Base-by-base conservation (phyloP, 2,888 invertebrate species). In the Xiphydria camelus region DNA sequence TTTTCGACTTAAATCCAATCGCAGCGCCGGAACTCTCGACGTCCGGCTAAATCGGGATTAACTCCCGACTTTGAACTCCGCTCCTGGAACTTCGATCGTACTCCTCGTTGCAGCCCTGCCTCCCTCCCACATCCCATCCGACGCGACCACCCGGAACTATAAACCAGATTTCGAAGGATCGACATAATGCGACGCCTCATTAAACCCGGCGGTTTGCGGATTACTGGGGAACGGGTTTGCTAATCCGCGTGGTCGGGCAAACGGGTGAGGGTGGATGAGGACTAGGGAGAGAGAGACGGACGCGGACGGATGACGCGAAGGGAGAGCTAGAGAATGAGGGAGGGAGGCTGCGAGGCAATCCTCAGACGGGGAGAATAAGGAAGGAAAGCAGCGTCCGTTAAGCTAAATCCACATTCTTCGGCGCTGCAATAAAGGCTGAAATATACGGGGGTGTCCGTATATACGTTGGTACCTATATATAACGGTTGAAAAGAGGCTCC, bases 191-290 rank as follows among this genome's bases (percentile, higher is more conserved):
- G 44, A 32, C 29, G 47, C 39, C 58, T 53, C 58, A 53, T 58
- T 58, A 39, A 49, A 49, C 51, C 10, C 40, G 36, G 47, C 49
- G 53, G 47, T 53, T 58, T 55, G 55, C 55, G 41, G 49, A 58
- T 58, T 55, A 57, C 49, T 35, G 53, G 47, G 50, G 53, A 54
- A 51, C 51, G 57, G 65, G 53, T 59, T 68, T 59, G 61, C 64
- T 61, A 67, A 64, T 64, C 62, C 55, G 56, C 45, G n/a, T n/a
- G n/a, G n/a, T n/a, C n/a, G n/a, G n/a, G n/a, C n/a, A n/a, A n/a
- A n/a, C n/a, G n/a, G n/a, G n/a, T n/a, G n/a, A n/a, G n/a, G n/a
- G n/a, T n/a, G n/a, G n/a, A n/a, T n/a, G n/a, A n/a, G n/a, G n/a
- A n/a, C n/a, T 10, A 18, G 17, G 36, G 22, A n/a, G 45, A 26